Evolutionary conservation across 92 coral and sea anemone genomes (phyloP).

Genomic region (Phenganax stokvisi): DNA sequence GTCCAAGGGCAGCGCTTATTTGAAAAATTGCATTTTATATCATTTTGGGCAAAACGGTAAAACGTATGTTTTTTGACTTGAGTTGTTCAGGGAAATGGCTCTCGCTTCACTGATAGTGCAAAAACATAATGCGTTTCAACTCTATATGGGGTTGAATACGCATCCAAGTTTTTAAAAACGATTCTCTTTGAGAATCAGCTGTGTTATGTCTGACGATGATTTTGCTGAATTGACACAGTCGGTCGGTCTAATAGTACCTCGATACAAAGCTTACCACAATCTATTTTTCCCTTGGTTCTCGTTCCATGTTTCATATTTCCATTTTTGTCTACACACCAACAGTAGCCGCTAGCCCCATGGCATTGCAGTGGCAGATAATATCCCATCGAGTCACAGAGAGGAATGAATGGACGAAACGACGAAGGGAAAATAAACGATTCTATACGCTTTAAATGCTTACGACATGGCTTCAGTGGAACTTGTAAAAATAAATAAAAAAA

Average conservation of each 20-base stretch:
- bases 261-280: constrained; percentile 11
- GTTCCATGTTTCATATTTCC: constrained; percentile 76
- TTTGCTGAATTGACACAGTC: background rate
- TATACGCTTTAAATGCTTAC: constrained; percentile 7
- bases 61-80: no score
- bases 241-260: background rate
- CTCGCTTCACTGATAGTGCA: no score
- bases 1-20: no score
- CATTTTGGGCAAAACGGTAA: no score
- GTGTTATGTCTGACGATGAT: background rate
- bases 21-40: no score
- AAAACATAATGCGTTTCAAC: no score
- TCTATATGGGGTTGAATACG: no score
- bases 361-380: constrained; percentile 83
- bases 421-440: constrained; percentile 5
- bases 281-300: constrained; percentile 47
- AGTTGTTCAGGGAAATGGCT: no score
- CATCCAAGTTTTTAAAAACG: no score
- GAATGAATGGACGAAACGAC: constrained; percentile 46
- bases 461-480: constrained; percentile 15
- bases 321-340: constrained; percentile 91
- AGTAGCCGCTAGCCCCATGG: constrained; percentile 62
- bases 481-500: background rate
- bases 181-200: no score
- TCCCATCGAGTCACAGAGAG: constrained; percentile 75